phyloP scores from a whole-genome alignment of 1,140 invertebrate species.

The Belonocnema kinseyi region DNA sequence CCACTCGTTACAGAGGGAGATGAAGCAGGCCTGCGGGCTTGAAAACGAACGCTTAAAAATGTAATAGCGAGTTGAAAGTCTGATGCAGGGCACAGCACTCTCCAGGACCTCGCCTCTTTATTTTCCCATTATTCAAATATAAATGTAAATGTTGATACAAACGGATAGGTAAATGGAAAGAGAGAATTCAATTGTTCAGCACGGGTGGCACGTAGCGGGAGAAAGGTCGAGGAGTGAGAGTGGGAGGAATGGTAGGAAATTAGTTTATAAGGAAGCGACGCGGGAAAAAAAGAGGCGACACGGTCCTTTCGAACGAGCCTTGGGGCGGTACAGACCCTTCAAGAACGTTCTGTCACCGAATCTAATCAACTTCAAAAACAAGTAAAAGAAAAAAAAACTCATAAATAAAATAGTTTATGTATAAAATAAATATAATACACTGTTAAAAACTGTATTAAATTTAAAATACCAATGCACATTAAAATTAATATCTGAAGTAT shows the following conservation, averaged over 20 bases:
- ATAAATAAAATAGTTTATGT: too few relatives aligned
- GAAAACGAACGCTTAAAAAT: conserved; percentile 75
- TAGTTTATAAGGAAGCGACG: conserved; percentile 75
- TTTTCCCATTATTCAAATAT: conserved; percentile 77
- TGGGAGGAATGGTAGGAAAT: conserved; percentile 65
- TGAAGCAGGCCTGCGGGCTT: conserved; percentile 67
- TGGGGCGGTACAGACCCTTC: conserved; percentile 37
- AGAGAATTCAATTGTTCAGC: conserved; percentile 76
- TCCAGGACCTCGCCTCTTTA: conserved; percentile 66
- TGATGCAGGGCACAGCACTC: conserved; percentile 52
- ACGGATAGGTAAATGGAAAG: conserved; percentile 76
- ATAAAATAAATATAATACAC: too few relatives aligned
- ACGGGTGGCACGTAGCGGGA: conserved; percentile 55
- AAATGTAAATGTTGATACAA: conserved; percentile 78
- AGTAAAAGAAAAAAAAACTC: neutral
- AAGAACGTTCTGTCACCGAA: conserved; percentile 33
- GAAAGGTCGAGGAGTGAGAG: conserved; percentile 43
- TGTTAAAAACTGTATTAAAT: too few relatives aligned
- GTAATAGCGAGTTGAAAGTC: conserved; percentile 71
- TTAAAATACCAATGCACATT: too few relatives aligned
- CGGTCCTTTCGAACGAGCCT: conserved; percentile 50
- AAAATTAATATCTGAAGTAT: too few relatives aligned
- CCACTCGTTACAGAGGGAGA: conserved; percentile 39
- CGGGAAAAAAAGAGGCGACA: conserved; percentile 56
- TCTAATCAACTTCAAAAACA: conserved; percentile 28